Evolutionary conservation across 2,888 invertebrate species (phyloP).

Genomic region (Seira musarum): DNA sequence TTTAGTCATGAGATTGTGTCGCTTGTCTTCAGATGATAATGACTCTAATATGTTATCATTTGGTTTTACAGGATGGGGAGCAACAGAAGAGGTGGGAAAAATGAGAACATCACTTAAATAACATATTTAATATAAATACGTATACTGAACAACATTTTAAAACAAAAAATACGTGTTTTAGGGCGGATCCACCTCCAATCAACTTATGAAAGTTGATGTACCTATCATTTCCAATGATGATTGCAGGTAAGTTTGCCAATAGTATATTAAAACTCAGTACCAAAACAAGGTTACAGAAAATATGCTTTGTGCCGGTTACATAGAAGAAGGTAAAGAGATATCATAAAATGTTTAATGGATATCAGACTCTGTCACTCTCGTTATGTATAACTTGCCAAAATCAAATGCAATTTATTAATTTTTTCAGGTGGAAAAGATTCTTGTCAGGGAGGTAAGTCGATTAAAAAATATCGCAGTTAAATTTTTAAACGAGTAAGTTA

Average conservation of each 20-base stretch:
- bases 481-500: too few relatives aligned
- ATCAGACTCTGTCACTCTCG: too few relatives aligned
- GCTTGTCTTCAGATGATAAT: too few relatives aligned
- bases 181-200: slow-evolving; percentile 55
- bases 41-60: too few relatives aligned
- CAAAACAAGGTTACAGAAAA: slow-evolving; percentile 51
- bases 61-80: slow-evolving; percentile 51
- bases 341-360: too few relatives aligned
- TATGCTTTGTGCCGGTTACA: slow-evolving; percentile 58
- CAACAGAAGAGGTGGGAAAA: slow-evolving; percentile 53
- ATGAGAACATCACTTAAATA: too few relatives aligned
- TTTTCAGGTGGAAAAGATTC: slow-evolving; percentile 32
- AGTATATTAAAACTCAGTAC: too few relatives aligned
- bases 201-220: slow-evolving; percentile 64
- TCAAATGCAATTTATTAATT: background rate
- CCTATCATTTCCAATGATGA: slow-evolving; percentile 64
- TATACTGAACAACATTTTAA: too few relatives aligned
- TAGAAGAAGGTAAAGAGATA: slow-evolving; percentile 47
- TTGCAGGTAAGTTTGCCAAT: slow-evolving; percentile 53
- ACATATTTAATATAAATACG: background rate
- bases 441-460: too few relatives aligned
- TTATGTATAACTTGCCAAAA: too few relatives aligned
- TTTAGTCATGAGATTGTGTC: too few relatives aligned
- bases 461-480: background rate
- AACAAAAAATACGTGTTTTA: too few relatives aligned